Evolutionary conservation across 2,113 vertebrate species (phyloP), one percentile per base, ranked within the genome.

Genomic region (Epinephelus lanceolatus): DNA sequence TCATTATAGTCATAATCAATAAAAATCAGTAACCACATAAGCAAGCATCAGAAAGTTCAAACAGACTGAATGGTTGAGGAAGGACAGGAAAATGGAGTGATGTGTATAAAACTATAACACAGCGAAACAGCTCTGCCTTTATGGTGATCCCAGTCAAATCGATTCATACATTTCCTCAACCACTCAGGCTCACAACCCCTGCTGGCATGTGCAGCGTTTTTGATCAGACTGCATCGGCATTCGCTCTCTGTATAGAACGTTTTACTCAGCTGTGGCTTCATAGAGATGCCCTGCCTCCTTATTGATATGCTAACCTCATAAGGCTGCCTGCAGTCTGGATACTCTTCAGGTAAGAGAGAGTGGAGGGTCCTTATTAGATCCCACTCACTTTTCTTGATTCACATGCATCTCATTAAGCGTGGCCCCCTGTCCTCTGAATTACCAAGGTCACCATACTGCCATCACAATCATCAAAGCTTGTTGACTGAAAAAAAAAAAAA

Each of bases 131-230:
- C 85, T 88, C 81, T 56, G 77, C 83, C 88, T 89, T 85, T 87
- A 85, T 62, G 75, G 52, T 52, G 53, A 86, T 86, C 86, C 76
- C 76, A 80, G 77, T 75, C 72, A 62, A 61, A 93, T 92, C 78
- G 60, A 95, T 91, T 90, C 67, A 63, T 83, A 84, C 68, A 80
- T 90, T 90, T 91, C 88, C 88, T 90, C 37, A 30, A 89, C 80
- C 79, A 55, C 83, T 91, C 78, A 68, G 80, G 19, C 76, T 77
- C 72, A 47, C 68, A 71, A 63, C 68, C 71, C 63, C 61, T 81
- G 85, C 79, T 76, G 68, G 65, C 74, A 83, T 49, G 57, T 78
- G 71, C 76, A 81, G 76, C 30, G 19, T 85, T 82, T 88, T 66
- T 63, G 76, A 88, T 93, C 70, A 89, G 52, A 71, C 79, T 30